Conservation (phyloP, 1,140 invertebrate genomes). For the Danaus melanippus region DNA sequence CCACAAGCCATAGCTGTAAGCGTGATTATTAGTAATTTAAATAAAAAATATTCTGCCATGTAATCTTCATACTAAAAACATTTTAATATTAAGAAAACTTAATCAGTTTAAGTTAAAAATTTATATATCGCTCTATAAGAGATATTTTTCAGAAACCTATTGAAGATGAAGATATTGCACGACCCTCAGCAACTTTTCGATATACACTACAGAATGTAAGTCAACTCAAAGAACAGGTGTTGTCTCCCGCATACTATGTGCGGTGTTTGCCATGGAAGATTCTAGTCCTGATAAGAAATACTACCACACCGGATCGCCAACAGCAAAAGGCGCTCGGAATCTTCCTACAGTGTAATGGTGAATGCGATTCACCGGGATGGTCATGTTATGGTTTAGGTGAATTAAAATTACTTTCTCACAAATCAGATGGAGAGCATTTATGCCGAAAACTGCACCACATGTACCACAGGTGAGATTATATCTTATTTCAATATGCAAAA, state of each 20-base stretch:
- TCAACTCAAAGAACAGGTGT: slow-evolving; percentile 89
- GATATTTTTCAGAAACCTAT: slow-evolving; percentile 22
- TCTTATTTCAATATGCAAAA: background rate
- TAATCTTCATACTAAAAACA: too few relatives aligned
- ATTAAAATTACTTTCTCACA: slow-evolving; percentile 86
- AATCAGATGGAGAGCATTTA: slow-evolving; percentile 87
- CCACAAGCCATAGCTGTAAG: slow-evolving; percentile 29
- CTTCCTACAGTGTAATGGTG: slow-evolving; percentile 92
- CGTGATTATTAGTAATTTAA: slow-evolving; percentile 1
- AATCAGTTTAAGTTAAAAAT: too few relatives aligned
- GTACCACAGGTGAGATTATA: slow-evolving; percentile 68
- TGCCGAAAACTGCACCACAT: slow-evolving; percentile 79
- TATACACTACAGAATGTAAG: slow-evolving; percentile 91
- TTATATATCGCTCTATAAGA: too few relatives aligned
- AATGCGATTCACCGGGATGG: slow-evolving; percentile 95
- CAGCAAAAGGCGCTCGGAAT: slow-evolving; percentile 89
- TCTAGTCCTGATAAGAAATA: slow-evolving; percentile 94
- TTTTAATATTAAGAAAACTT: too few relatives aligned
- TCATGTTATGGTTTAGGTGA: slow-evolving; percentile 96
- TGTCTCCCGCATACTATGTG: slow-evolving; percentile 93
- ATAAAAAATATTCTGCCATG: too few relatives aligned
- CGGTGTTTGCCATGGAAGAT: slow-evolving; percentile 99
- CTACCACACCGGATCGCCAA: slow-evolving; percentile 78
- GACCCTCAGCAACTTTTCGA: slow-evolving; percentile 93
- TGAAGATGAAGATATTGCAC: slow-evolving; percentile 85